phyloP scores from a whole-genome alignment of 2,113 vertebrate genomes.

The Cyphotilapia sp. region DNA sequence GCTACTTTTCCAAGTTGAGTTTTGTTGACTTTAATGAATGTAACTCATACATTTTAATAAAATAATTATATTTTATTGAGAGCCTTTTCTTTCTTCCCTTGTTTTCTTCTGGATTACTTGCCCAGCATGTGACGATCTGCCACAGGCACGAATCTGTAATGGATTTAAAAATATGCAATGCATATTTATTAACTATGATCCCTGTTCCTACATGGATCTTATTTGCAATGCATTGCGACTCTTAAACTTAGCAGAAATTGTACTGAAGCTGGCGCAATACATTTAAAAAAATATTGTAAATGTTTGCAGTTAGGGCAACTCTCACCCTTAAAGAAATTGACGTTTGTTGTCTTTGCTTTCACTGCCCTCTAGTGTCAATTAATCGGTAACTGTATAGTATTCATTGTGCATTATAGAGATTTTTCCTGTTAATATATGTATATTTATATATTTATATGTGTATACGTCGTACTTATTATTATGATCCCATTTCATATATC shows the following conservation, averaged over 20 bases:
- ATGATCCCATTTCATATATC: neutral
- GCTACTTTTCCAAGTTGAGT: neutral
- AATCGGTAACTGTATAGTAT: neutral
- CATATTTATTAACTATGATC: neutral
- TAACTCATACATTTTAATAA: neutral
- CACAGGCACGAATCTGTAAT: neutral
- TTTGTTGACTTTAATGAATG: neutral
- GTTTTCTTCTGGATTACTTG: neutral
- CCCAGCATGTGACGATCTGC: neutral
- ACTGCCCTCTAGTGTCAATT: constrained; percentile 38
- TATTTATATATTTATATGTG: neutral
- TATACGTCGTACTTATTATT: neutral
- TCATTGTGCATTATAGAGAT: neutral
- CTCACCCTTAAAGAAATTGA: neutral
- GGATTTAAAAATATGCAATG: neutral
- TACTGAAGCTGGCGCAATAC: neutral
- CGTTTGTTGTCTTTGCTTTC: neutral
- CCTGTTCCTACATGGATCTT: neutral
- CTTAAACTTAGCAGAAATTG: neutral
- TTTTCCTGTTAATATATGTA: neutral
- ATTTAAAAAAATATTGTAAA: neutral
- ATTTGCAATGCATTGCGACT: neutral
- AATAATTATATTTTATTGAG: neutral
- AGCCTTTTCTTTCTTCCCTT: neutral
- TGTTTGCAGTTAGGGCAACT: fast-evolving